These are phyloP conservation scores for Margarornis squamiger DNA, from an alignment of 2,797 vertebrate genomes.

Conservation along the genomic window DNA sequence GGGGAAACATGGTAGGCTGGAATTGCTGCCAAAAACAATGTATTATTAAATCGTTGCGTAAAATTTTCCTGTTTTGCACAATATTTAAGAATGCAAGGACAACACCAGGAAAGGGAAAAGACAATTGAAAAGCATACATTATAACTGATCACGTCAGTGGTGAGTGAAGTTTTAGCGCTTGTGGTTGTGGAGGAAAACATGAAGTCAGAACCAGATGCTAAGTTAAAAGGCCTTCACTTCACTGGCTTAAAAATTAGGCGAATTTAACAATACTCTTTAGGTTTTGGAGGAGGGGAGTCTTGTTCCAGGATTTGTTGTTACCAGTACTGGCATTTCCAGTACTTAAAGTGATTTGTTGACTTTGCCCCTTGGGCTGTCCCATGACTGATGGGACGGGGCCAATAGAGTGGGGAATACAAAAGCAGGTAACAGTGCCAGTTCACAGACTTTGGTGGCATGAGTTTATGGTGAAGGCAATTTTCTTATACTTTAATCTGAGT, in stretches of 20 bases:
- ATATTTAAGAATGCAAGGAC: constrained; percentile 47
- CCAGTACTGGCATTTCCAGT: background rate
- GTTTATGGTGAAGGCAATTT: background rate
- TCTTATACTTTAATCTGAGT: background rate
- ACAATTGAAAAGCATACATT: constrained; percentile 51
- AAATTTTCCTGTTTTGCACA: constrained; percentile 66
- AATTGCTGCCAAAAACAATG: constrained; percentile 53
- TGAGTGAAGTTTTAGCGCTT: constrained; percentile 1
- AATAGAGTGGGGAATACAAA: background rate
- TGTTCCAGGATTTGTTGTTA: background rate
- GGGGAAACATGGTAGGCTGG: constrained; percentile 25
- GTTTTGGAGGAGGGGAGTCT: background rate
- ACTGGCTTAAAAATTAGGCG: background rate
- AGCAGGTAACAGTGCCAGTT: background rate
- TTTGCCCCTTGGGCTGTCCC: background rate
- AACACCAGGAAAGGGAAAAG: constrained; percentile 61
- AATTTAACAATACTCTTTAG: background rate
- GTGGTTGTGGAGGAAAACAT: background rate
- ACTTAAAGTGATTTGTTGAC: background rate
- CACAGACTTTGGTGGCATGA: background rate
- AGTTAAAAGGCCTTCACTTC: background rate
- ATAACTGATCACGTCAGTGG: background rate
- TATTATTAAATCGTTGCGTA: constrained; percentile 51
- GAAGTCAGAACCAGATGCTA: constrained; percentile 14
- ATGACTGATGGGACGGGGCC: background rate